Evolutionary conservation across 2,797 vertebrate species (phyloP).

Genomic region (Mormyrops attenuatus): DNA sequence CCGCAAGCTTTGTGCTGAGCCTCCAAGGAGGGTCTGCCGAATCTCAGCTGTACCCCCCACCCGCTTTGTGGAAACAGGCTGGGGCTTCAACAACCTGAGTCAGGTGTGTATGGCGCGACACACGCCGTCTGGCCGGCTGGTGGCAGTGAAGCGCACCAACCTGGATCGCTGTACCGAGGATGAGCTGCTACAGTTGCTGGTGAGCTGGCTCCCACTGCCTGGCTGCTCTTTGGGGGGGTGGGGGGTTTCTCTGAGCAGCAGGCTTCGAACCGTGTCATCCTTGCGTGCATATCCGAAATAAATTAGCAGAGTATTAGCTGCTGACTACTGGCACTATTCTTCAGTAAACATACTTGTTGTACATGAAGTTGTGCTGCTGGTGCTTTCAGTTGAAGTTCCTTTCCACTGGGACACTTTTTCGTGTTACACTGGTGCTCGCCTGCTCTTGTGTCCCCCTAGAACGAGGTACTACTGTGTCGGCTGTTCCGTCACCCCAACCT

Average conservation of each 20-base stretch:
- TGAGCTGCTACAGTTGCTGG: slow-evolving; percentile 84
- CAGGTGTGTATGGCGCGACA: slow-evolving; percentile 85
- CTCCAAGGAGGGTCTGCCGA: neutral
- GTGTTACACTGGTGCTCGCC: neutral
- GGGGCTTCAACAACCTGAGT: slow-evolving; percentile 86
- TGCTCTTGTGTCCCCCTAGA: slow-evolving; percentile 54
- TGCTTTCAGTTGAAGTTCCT: neutral
- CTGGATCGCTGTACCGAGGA: slow-evolving; percentile 91
- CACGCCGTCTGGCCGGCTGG: slow-evolving; percentile 74
- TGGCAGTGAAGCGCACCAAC: slow-evolving; percentile 86
- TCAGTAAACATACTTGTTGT: neutral
- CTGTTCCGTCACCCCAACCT: slow-evolving; percentile 84
- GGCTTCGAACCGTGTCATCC: neutral
- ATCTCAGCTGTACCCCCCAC: neutral
- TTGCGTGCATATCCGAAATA: neutral
- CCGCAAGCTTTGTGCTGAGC: neutral
- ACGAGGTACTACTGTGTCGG: slow-evolving; percentile 79
- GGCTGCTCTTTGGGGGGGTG: neutral
- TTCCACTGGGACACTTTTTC: neutral
- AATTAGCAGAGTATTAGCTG: neutral
- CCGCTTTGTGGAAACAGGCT: slow-evolving; percentile 60
- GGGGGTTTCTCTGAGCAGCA: neutral
- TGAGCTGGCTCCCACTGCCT: slow-evolving; percentile 42
- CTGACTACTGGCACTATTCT: neutral
- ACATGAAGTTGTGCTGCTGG: neutral